These are phyloP conservation scores for Gymnosoma rotundatum DNA, from an alignment of 2,888 invertebrate species.

Conservation along the genomic window DNA sequence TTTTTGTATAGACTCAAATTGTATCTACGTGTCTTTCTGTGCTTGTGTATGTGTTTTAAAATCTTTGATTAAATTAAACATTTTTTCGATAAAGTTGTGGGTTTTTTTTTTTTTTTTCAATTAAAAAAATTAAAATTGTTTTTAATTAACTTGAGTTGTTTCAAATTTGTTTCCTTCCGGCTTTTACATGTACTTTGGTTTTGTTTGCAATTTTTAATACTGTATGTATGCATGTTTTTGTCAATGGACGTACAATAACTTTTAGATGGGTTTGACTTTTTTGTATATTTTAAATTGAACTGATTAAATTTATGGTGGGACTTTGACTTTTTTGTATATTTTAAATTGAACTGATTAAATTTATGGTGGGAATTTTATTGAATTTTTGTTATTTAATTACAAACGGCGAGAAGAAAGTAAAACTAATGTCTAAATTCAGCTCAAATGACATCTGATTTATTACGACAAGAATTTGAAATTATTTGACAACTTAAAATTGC, in stretches of 20 bases:
- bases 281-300: constrained; percentile 31
- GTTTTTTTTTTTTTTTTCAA: constrained; percentile 49
- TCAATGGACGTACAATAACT: no score
- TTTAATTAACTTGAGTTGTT: constrained; percentile 68
- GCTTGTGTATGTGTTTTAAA: background rate
- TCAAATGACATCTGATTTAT: constrained; percentile 43
- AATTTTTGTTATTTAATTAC: constrained; percentile 25
- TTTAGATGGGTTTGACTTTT: background rate
- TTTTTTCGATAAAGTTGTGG: constrained; percentile 25
- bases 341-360: constrained; percentile 27
- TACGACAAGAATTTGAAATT: constrained; percentile 9
- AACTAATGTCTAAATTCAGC: constrained; percentile 24
- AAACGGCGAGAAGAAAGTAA: background rate
- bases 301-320: constrained; percentile 23
- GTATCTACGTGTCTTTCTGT: background rate
- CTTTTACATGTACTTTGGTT: background rate
- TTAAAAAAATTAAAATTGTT: constrained; percentile 56
- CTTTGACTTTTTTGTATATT: constrained; percentile 6
- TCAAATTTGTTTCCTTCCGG: constrained; percentile 61
- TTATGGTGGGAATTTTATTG: constrained; percentile 45
- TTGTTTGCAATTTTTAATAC: background rate
- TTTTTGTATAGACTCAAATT: background rate
- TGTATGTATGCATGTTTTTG: background rate
- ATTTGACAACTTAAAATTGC: constrained; percentile 1
- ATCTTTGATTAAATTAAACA: background rate